These are phyloP conservation scores for Teleiodes luculella DNA, from an alignment of 2,888 invertebrate genomes.

Conservation along the genomic window DNA sequence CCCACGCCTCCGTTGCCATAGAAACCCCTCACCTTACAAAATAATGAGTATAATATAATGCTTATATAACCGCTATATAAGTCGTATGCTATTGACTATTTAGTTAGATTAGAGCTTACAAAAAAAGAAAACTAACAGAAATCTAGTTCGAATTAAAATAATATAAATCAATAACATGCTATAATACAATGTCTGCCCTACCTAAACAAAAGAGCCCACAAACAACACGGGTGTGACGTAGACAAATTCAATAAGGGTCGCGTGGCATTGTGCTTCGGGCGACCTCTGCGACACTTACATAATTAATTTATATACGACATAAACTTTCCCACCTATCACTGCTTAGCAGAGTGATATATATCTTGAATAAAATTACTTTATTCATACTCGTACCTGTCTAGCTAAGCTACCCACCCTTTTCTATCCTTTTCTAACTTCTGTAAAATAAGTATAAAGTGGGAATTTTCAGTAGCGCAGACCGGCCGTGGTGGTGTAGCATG, in stretches of 20 bases:
- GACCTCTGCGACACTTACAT: slow-evolving; percentile 65
- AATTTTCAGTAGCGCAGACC: no score
- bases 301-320: slow-evolving; percentile 37
- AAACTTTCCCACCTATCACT: slow-evolving; percentile 29
- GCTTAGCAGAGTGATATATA: slow-evolving; percentile 10
- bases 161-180: not conserved
- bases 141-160: no score
- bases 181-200: not conserved
- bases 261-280: slow-evolving; percentile 51
- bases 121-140: not conserved
- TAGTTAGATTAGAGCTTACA: not conserved
- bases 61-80: no score
- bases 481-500: no score
- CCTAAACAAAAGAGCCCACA: not conserved
- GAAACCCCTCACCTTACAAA: slow-evolving; percentile 23
- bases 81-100: not conserved
- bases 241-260: slow-evolving; percentile 37
- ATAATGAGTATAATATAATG: no score
- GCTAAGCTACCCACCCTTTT: no score
- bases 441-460: no score
- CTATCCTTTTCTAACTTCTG: no score
- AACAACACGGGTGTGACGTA: slow-evolving; percentile 15
- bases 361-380: not conserved
- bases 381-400: no score
- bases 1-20: slow-evolving; percentile 27